phyloP scores from a whole-genome alignment of 1,140 invertebrate genomes.

The Brachionus manjavacas region DNA sequence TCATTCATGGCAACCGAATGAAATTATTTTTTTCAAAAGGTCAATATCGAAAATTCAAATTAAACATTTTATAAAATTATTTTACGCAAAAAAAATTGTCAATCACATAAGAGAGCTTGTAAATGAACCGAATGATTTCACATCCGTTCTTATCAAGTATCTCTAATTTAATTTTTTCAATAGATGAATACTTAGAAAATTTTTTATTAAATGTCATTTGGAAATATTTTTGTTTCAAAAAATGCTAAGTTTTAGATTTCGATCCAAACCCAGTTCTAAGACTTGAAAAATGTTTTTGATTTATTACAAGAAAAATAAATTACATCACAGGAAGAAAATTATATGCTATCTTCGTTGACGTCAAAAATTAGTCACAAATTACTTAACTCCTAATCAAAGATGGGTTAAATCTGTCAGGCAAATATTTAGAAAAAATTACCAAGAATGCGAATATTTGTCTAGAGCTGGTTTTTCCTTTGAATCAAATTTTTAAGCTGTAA shows the following conservation, averaged over 20 bases:
- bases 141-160: no score
- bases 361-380: background rate
- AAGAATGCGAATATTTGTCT: background rate
- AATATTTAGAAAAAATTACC: background rate
- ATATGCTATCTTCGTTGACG: background rate
- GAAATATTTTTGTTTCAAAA: background rate
- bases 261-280: background rate
- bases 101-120: no score
- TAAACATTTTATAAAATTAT: background rate
- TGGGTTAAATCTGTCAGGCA: background rate
- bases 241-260: background rate
- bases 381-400: background rate
- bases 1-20: background rate
- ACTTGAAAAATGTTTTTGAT: background rate
- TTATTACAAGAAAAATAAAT: background rate
- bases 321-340: background rate
- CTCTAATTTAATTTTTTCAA: no score
- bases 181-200: no score
- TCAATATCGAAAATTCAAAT: no score
- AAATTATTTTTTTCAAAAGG: background rate
- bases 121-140: no score
- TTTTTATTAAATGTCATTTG: background rate
- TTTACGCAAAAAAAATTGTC: background rate
- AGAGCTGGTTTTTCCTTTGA: background rate
- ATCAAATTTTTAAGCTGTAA: background rate